phyloP scores from a whole-genome alignment of 2,888 invertebrate genomes.

The Drosophila parthenogenetica region DNA sequence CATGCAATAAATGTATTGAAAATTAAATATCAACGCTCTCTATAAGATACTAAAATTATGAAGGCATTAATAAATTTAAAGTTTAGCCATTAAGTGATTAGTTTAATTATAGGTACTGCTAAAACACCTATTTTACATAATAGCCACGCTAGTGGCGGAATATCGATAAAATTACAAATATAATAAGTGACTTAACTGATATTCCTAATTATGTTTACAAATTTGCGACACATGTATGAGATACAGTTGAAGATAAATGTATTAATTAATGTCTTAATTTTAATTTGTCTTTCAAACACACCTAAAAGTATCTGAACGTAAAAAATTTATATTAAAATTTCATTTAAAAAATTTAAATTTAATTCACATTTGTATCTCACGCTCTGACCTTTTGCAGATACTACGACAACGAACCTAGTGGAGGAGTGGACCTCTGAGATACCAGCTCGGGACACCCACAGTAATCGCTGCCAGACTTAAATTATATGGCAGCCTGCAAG shows the following conservation, averaged over 20 bases:
- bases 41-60: neutral
- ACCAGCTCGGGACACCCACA: conserved; percentile 50
- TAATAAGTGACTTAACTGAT: too few relatives aligned
- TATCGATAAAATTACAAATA: too few relatives aligned
- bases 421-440: conserved; percentile 17
- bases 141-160: too few relatives aligned
- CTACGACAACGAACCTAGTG: conserved; percentile 52
- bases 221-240: too few relatives aligned
- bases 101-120: too few relatives aligned
- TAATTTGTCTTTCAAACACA: conserved; percentile 19
- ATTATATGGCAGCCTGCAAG: conserved; percentile 44
- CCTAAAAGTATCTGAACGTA: conserved; percentile 11
- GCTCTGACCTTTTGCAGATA: conserved; percentile 78
- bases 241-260: too few relatives aligned
- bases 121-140: too few relatives aligned
- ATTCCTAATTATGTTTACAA: too few relatives aligned
- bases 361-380: conserved; percentile 59
- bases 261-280: neutral
- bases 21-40: neutral
- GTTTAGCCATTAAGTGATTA: too few relatives aligned
- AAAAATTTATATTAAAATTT: conserved; percentile 7
- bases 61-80: neutral
- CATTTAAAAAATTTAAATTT: conserved; percentile 2
- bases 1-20: conserved; percentile 13
- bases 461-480: conserved; percentile 20